These are phyloP conservation scores for Mellivora capensis DNA, from an alignment of 2,113 vertebrate genomes.

Conservation along the genomic window DNA sequence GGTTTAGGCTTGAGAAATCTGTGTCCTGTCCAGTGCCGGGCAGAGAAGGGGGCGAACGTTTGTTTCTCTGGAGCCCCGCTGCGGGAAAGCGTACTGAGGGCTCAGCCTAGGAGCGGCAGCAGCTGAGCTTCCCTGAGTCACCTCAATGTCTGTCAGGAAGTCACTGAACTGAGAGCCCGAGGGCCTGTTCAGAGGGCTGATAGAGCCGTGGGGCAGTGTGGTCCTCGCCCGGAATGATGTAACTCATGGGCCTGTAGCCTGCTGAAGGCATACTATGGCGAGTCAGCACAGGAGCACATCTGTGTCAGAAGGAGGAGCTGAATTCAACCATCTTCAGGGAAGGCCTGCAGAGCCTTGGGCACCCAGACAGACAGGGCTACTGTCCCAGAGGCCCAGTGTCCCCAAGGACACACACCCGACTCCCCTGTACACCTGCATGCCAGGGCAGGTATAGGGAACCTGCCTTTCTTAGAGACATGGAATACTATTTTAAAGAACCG, in stretches of 20 bases:
- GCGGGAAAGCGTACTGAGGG: too few relatives aligned
- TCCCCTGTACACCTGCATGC: neutral
- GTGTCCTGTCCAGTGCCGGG: neutral
- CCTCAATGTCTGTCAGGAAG: neutral
- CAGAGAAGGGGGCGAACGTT: neutral
- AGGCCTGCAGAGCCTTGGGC: neutral
- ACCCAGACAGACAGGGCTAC: neutral
- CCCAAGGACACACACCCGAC: neutral
- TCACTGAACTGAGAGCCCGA: neutral
- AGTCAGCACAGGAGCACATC: neutral
- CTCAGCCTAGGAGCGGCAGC: neutral
- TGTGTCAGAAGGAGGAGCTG: neutral
- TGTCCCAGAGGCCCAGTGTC: neutral
- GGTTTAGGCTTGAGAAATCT: neutral
- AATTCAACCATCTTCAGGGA: neutral
- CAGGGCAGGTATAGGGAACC: neutral
- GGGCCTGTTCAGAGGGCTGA: neutral
- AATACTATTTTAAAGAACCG: neutral
- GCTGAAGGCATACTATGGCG: neutral
- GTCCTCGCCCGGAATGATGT: neutral
- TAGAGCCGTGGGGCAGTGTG: neutral
- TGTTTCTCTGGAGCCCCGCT: neutral
- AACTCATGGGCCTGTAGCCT: neutral
- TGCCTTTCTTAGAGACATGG: neutral
- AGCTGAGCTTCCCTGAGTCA: neutral